Percentiles rank a stretch among this genome's conserved stretches.
These are phyloP conservation scores for Phalanger gymnotis DNA, from an alignment of 2,797 vertebrate genomes.

Conservation along the genomic window DNA sequence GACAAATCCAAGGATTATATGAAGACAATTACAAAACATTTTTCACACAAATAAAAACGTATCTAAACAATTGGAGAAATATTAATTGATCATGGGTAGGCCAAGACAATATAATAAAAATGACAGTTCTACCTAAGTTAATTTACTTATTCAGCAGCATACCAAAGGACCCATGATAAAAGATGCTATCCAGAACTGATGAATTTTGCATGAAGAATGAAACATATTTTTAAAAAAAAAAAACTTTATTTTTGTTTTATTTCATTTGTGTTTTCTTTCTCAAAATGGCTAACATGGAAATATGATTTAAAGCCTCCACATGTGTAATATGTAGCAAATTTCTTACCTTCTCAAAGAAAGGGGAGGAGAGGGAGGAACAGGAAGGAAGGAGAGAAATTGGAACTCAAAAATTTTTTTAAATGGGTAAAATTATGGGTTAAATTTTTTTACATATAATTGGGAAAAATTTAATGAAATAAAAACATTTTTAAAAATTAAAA, in stretches of 20 bases:
- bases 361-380: background rate
- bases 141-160: background rate
- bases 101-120: background rate
- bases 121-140: background rate
- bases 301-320: background rate
- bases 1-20: background rate
- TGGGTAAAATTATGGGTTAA: too few species aligned
- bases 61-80: background rate
- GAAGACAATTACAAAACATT: background rate
- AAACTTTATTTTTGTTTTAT: background rate
- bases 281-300: background rate
- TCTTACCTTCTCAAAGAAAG: background rate
- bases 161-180: background rate
- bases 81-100: background rate
- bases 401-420: background rate
- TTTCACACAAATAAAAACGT: background rate
- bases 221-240: background rate
- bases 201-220: background rate
- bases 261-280: background rate
- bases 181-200: background rate
- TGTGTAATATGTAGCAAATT: background rate
- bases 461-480: background rate
- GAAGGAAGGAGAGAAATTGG: background rate
- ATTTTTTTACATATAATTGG: background rate
- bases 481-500: background rate